Evolutionary conservation across 92 coral and sea anemone genomes (phyloP), one percentile per base, ranked within the genome.

Genomic region (Porites cylindrica): DNA sequence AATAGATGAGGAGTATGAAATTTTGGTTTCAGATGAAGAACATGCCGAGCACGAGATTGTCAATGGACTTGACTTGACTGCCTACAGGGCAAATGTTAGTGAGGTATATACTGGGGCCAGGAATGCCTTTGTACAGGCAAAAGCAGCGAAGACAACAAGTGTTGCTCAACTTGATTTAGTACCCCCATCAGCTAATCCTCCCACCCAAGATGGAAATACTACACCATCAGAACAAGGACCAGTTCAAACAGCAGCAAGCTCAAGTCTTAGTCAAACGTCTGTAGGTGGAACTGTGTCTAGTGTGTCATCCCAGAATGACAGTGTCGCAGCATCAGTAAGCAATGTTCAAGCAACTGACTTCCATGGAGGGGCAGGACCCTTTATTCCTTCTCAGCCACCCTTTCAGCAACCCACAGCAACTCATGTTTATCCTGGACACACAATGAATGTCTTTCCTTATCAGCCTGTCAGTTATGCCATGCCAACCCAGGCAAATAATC

Each of bases 1-100:
- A 8, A 63, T 81, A 12, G 82, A 87, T 79, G 92, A 90, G 85
- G 90, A 85, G 18, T 90, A 71, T 84, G 94, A 93, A 85, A 69
- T 12, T 14, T 51, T 85, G 24, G 94, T 91, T 14, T 78, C 62
- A 1, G 86, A 85, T 24, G 90, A 91, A 70, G 87, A 81, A 54
- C 69, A 87, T 76, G 71, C 66, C 4, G 92, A 91, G 23, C 96
- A 84, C 47, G 66, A 88, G 69, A 84, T 88, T 13, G 96, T 91
- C 10, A 93, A 93, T 75, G 86, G 90, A 21, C 84, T 73, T n/a
- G 92, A 88, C 75, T 10, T 88, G 29, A 50, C 62, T 13, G 75
- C 84, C 0, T 93, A 93, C 68, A 12, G 85, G 82, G 70, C 66
- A 16, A 80, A 73, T 71, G 96, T 90, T 3, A 90, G 64, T 4